Conservation (phyloP, 1,140 invertebrate species). For the Drosophila quadrilineata region DNA sequence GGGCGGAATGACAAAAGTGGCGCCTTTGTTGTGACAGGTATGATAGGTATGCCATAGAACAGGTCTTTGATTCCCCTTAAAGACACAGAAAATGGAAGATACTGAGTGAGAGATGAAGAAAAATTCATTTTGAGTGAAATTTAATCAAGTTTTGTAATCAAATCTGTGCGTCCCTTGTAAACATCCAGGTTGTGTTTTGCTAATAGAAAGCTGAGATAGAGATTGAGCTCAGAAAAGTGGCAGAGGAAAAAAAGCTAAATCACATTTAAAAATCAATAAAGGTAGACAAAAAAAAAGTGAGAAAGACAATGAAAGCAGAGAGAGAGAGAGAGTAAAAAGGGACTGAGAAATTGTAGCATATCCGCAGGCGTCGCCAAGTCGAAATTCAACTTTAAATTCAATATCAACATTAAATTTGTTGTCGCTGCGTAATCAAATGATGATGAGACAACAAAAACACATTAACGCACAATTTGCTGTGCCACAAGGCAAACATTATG, state of each 20-base stretch:
- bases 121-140: conserved; percentile 46
- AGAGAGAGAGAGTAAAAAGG: background rate
- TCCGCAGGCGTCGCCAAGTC: conserved; percentile 7
- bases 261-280: conserved; percentile 77
- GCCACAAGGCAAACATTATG: conserved; percentile 38
- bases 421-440: conserved; percentile 36
- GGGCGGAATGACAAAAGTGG: conserved; percentile 4
- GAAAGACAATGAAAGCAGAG: background rate
- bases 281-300: conserved; percentile 57
- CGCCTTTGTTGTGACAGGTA: conserved; percentile 25
- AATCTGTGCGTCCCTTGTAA: conserved; percentile 49
- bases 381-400: conserved; percentile 61
- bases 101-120: conserved; percentile 26
- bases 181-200: conserved; percentile 19
- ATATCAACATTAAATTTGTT: conserved; percentile 53
- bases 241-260: conserved; percentile 50
- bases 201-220: conserved; percentile 66
- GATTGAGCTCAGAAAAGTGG: conserved; percentile 15
- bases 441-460: conserved; percentile 64
- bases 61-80: conserved; percentile 16
- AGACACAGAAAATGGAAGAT: background rate
- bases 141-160: conserved; percentile 72
- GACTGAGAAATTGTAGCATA: background rate
- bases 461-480: conserved; percentile 61
- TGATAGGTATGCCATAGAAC: conserved; percentile 30